Base-by-base conservation (phyloP, 1,140 invertebrate genomes). In the Drosophila melanica region DNA sequence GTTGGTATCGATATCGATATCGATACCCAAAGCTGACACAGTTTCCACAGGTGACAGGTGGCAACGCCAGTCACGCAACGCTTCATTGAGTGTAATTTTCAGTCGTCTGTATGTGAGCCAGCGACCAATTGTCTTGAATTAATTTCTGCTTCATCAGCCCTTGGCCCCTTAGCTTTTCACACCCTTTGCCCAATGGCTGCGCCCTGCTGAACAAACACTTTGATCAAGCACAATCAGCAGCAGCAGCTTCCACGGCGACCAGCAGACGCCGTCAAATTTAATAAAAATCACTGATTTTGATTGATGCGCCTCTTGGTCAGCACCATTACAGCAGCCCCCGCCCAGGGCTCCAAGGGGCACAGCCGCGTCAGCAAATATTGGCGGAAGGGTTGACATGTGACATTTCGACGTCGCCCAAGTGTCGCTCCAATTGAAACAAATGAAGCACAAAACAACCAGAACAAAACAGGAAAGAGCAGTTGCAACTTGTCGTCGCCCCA, bases 251-350 rank as follows among this genome's bases (percentile, higher is more conserved):
- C 51, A 42, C 14, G 62, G 45, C 74, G 70, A 64, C 85, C 82
- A 85, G 82, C 81, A 85, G 82, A 85, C 82, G 78, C 59, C 90
- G 90, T 91, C 90, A 91, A 91, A 91, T 91, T 91, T 91, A 91
- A 91, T 91, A 90, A 91, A 91, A 91, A 81, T 91, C 90, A 87
- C 73, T 90, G 90, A 91, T 91, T 91, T 91, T 91, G 90, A 91
- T 91, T 91, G 90, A 91, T 91, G 86, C 80, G 73, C 80, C 85
- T 77, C 79, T 79, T 76, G 79, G 74, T 72, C 73, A 86, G 71
- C 69, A 80, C 51, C 14, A 65, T 42, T 42, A 65, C 18, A 23
- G 39, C 30, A 11, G 53, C 18, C 44, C 35, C 16, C 33, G 20
- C n/a, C 55, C 54, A 50, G 18, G 39, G 53, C 42, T 30, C 53